phyloP scores from a whole-genome alignment of 2,113 vertebrate species.

The Orthochromis indermauri region DNA sequence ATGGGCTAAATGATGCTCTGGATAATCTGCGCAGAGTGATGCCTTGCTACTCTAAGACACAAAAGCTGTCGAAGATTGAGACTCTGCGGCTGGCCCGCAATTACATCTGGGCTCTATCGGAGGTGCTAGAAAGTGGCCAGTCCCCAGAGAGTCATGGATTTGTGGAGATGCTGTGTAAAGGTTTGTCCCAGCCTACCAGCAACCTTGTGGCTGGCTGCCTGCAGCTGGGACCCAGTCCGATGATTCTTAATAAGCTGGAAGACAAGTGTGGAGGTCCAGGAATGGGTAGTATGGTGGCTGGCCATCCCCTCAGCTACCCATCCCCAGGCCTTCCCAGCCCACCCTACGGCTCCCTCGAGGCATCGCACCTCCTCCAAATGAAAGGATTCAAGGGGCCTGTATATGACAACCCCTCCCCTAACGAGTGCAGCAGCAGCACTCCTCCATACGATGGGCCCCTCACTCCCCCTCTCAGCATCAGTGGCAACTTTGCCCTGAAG shows the following conservation, averaged over 20 bases:
- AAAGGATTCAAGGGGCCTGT: slow-evolving; percentile 84
- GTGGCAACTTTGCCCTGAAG: slow-evolving; percentile 90
- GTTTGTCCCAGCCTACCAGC: slow-evolving; percentile 96
- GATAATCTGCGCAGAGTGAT: slow-evolving; percentile 89
- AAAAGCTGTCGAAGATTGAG: slow-evolving; percentile 96
- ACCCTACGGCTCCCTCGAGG: slow-evolving; percentile 88
- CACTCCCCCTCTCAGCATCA: slow-evolving; percentile 90
- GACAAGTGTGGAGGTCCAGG: slow-evolving; percentile 71
- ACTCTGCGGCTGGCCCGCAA: slow-evolving; percentile 89
- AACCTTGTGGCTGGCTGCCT: slow-evolving; percentile 94
- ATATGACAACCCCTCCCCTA: slow-evolving; percentile 79
- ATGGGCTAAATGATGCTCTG: slow-evolving; percentile 90
- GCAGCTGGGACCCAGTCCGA: slow-evolving; percentile 77
- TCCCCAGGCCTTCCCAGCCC: slow-evolving; percentile 91
- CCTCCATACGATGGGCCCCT: slow-evolving; percentile 90
- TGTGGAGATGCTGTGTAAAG: slow-evolving; percentile 95
- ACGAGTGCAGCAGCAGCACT: slow-evolving; percentile 74
- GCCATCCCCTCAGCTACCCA: slow-evolving; percentile 80
- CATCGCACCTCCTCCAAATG: slow-evolving; percentile 83
- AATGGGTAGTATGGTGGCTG: slow-evolving; percentile 57
- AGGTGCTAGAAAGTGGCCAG: slow-evolving; percentile 88
- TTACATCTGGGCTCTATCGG: slow-evolving; percentile 97
- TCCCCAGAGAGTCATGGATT: slow-evolving; percentile 86
- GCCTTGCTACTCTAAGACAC: slow-evolving; percentile 98
- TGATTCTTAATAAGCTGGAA: slow-evolving; percentile 79